phyloP scores from a whole-genome alignment of 2,113 vertebrate species.

The Brachyhypopomus gauderio region DNA sequence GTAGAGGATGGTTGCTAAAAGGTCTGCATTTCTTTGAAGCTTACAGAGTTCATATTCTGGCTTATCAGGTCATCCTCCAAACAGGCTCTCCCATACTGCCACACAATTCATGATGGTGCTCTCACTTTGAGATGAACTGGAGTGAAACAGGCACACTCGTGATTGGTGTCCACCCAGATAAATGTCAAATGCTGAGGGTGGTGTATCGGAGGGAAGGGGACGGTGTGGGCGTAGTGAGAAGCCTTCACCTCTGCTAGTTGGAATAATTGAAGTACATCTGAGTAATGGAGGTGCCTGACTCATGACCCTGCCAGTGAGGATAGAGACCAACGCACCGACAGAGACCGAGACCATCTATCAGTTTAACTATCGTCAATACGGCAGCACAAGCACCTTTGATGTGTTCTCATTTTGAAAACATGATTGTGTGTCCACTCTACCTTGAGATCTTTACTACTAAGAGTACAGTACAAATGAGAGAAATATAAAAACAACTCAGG shows the following conservation, averaged over 20 bases:
- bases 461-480: too few species aligned
- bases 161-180: conserved; percentile 31
- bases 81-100: neutral
- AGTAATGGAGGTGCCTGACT: conserved; percentile 10
- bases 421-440: neutral
- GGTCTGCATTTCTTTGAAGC: neutral
- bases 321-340: neutral
- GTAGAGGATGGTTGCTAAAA: neutral
- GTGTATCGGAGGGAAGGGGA: conserved; percentile 16
- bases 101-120: neutral
- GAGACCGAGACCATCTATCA: neutral
- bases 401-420: conserved; percentile 14
- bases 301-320: conserved; percentile 1
- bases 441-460: too few species aligned
- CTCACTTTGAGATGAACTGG: conserved; percentile 21
- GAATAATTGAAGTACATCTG: neutral
- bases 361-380: conserved; percentile 27
- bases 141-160: conserved; percentile 3
- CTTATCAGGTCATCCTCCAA: neutral
- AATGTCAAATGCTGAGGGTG: conserved; percentile 31
- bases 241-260: neutral
- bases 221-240: conserved; percentile 15
- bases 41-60: neutral
- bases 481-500: too few species aligned
- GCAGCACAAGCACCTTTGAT: neutral